Base-by-base conservation (phyloP, 2,797 vertebrate species). In the Halcyon smyrnensis region DNA sequence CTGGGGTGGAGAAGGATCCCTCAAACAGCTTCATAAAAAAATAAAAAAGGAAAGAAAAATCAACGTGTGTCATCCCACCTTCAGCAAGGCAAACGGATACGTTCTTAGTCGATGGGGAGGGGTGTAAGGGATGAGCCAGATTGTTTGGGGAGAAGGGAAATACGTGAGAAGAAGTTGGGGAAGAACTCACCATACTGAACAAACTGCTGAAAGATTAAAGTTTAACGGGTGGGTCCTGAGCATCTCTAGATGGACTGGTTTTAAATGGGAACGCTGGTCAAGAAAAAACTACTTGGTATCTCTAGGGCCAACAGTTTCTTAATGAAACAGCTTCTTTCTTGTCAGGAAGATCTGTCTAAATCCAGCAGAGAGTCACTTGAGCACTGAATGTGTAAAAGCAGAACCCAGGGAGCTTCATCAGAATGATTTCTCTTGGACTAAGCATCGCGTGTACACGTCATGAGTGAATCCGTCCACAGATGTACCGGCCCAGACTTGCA, bases 381-480 rank as follows among this genome's bases (percentile, higher is more conserved):
- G 90, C 73, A 82, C 94, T 94, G 85, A 95, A 92, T 73, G 74
- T 63, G 93, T 86, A 43, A 95, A 96, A 93, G 92, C 93, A 96
- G 95, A 89, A 89, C 92, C 94, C 91, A 95, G 96, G 78, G 94
- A 97, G 96, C 87, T 94, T 94, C 81, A 82, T 76, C 95, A 96
- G 88, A 96, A 83, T 71, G 9, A 69, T 93, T 96, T 89, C 90
- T 85, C 84, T 96, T 90, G 81, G 87, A 79, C 77, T 92, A 94
- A 86, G 93, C 73, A 41, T 60, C 78, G 92, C 65, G 90, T 86
- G 90, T 92, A 91, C 89, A 92, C 60, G 67, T 84, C 63, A 2
- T n/a, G 80, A 21, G 14, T 60, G 46, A 90, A 81, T 68, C 92
- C 95, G 95, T 95, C 86, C 79, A 17, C 87, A 71, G 95, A 89